Evolutionary conservation across 1,140 invertebrate genomes (phyloP).

Genomic region (Mercenaria mercenaria): DNA sequence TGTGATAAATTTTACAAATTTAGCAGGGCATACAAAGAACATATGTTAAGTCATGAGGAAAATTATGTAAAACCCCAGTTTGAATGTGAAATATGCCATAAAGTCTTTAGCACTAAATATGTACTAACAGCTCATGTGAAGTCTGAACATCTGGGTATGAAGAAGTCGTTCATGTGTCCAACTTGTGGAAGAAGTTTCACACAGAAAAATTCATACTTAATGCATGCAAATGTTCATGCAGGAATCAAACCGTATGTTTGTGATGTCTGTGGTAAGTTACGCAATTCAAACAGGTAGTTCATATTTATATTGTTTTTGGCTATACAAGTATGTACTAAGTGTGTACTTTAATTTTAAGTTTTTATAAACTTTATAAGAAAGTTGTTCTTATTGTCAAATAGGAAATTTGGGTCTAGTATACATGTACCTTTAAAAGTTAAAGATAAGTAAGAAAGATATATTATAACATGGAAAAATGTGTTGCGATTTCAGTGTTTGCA

Average conservation of each 20-base stretch:
- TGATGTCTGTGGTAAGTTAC: constrained; percentile 75
- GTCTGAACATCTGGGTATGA: constrained; percentile 80
- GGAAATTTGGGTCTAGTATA: no score
- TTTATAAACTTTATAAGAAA: no score
- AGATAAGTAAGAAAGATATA: no score
- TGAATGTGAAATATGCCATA: constrained; percentile 78
- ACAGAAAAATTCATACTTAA: constrained; percentile 80
- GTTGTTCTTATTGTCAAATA: no score
- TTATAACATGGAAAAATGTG: no score
- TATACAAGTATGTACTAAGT: no score
- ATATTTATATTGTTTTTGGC: no score
- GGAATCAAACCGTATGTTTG: constrained; percentile 80
- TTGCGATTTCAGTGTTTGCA: no score
- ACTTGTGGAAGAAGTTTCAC: constrained; percentile 84
- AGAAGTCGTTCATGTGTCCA: constrained; percentile 80
- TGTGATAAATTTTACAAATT: constrained; percentile 80
- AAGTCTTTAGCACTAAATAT: constrained; percentile 81
- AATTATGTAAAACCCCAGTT: constrained; percentile 78
- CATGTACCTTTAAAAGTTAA: no score
- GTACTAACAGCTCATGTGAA: constrained; percentile 80
- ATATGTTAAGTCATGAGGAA: constrained; percentile 75
- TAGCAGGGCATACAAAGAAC: constrained; percentile 70
- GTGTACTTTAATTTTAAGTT: no score
- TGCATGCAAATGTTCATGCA: constrained; percentile 83
- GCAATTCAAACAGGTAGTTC: no score